Evolutionary conservation across 1,140 invertebrate genomes (phyloP).

Genomic region (Palaemon carinicauda): DNA sequence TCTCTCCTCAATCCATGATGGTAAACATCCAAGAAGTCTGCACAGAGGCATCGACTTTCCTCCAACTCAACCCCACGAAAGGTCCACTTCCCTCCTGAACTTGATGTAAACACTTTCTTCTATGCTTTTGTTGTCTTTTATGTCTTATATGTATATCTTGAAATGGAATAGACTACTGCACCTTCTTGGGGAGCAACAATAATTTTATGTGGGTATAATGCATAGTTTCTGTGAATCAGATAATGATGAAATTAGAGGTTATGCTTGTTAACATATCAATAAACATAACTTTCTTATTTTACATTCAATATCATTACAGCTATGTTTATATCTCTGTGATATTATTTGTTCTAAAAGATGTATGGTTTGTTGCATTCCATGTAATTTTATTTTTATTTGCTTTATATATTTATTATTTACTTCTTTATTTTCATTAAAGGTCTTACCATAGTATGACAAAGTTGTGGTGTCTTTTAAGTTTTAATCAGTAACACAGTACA

Average conservation of each 20-base stretch:
- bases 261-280: no score
- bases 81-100: constrained; percentile 29
- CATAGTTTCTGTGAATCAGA: no score
- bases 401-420: neutral
- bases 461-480: no score
- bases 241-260: no score
- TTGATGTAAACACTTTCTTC: constrained; percentile 28
- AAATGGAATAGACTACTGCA: neutral
- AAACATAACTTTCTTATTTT: no score
- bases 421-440: neutral
- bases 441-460: no score
- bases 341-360: neutral
- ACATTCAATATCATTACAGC: neutral
- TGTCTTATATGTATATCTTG: neutral
- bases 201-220: neutral
- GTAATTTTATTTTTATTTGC: neutral
- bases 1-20: constrained; percentile 4
- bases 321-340: neutral
- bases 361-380: neutral
- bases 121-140: constrained; percentile 10
- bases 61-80: constrained; percentile 30
- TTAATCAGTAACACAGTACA: no score
- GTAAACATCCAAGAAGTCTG: constrained; percentile 21
- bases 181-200: neutral
- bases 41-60: constrained; percentile 17